These are phyloP conservation scores for Kryptolebias marmoratus DNA, from an alignment of 2,113 vertebrate species.

Conservation along the genomic window DNA sequence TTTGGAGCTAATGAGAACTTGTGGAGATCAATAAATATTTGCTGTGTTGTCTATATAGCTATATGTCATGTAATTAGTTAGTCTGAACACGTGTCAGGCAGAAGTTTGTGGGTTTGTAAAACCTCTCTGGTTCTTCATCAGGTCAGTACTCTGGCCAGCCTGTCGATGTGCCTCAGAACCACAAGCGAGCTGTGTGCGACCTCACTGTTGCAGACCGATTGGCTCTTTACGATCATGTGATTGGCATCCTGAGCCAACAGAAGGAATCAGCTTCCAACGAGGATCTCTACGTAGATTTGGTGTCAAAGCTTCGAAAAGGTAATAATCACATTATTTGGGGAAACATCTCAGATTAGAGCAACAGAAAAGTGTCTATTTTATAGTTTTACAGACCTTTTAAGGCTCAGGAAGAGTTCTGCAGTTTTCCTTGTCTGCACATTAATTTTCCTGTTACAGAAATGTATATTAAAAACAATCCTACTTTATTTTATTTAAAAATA, in stretches of 20 bases:
- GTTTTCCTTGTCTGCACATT: background rate
- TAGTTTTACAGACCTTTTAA: background rate
- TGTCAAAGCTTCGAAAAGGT: conserved; percentile 95
- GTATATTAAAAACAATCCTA: background rate
- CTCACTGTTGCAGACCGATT: conserved; percentile 92
- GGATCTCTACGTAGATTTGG: conserved; percentile 95
- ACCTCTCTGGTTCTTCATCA: conserved; percentile 69
- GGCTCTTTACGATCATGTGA: conserved; percentile 90
- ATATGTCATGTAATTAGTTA: background rate
- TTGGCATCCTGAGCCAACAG: conserved; percentile 82
- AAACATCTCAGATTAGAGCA: background rate
- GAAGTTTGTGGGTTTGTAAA: conserved; percentile 18
- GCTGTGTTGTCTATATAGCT: background rate
- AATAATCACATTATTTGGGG: background rate
- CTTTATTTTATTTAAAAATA: background rate
- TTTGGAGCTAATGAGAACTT: too few species aligned
- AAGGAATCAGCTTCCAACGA: conserved; percentile 83
- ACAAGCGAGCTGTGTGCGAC: conserved; percentile 91
- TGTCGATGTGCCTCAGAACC: conserved; percentile 90
- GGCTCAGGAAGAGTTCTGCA: background rate
- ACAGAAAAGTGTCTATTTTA: too few species aligned
- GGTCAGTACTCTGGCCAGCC: conserved; percentile 86
- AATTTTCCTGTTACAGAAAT: too few species aligned
- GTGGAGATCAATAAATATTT: too few species aligned
- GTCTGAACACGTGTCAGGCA: accelerated